phyloP scores from a whole-genome alignment of 1,140 invertebrate species.

The Zaprionus ghesquierei region DNA sequence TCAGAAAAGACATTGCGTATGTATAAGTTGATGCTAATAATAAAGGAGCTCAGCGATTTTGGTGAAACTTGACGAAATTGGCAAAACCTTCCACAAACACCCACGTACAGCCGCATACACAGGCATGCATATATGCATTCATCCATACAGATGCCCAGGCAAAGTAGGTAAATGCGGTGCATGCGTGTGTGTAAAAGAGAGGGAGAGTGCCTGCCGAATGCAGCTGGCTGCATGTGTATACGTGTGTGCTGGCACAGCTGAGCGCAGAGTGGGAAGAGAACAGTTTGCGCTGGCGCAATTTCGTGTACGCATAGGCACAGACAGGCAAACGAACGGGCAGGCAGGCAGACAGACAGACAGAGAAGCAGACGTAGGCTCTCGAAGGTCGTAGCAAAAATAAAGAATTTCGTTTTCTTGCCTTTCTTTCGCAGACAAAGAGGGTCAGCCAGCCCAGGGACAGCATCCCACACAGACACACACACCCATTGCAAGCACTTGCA shows the following conservation, averaged over 20 bases:
- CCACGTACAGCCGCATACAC: not conserved
- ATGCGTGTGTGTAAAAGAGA: not conserved
- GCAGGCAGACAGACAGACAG: not conserved
- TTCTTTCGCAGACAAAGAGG: slow-evolving; percentile 37
- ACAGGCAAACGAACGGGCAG: too few relatives aligned
- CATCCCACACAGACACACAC: not conserved
- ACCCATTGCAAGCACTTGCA: not conserved
- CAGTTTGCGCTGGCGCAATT: not conserved
- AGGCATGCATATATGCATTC: slow-evolving; percentile 5
- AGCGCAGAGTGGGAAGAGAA: slow-evolving; percentile 1
- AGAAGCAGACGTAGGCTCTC: not conserved
- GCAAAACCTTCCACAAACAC: not conserved
- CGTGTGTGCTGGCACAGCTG: slow-evolving; percentile 8
- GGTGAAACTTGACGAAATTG: slow-evolving; percentile 1
- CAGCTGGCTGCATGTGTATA: not conserved
- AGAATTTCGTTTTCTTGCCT: slow-evolving; percentile 1
- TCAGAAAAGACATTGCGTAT: not conserved
- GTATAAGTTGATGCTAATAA: not conserved
- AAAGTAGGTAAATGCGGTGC: slow-evolving; percentile 14
- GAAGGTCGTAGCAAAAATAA: slow-evolving; percentile 39
- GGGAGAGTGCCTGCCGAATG: not conserved
- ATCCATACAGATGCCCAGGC: slow-evolving; percentile 15
- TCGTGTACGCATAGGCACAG: not conserved
- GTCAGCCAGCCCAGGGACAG: slow-evolving; percentile 9
- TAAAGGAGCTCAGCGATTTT: slow-evolving; percentile 4